phyloP scores from a whole-genome alignment of 2,113 vertebrate species.

The Oxyruncus cristatus region DNA sequence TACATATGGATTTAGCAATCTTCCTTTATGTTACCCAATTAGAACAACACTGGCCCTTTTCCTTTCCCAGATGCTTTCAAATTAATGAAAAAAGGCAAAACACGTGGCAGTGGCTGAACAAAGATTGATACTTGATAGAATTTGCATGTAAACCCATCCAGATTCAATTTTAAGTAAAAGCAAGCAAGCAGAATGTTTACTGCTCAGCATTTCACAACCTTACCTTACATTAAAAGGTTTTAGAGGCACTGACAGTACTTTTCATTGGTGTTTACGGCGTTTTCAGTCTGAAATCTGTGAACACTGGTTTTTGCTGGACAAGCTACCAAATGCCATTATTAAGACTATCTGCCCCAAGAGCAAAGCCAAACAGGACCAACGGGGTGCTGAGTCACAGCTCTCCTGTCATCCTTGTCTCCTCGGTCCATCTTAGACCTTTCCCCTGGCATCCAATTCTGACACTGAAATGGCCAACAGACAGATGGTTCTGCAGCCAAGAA shows the following conservation, averaged over 20 bases:
- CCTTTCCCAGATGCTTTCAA: slow-evolving; percentile 13
- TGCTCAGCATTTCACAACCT: neutral
- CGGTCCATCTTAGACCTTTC: neutral
- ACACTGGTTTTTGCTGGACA: neutral
- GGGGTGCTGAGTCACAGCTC: neutral
- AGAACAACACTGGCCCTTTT: neutral
- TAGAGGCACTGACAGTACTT: neutral
- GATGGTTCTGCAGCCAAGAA: neutral
- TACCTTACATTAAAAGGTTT: neutral
- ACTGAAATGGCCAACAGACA: neutral
- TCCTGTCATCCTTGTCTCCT: rapidly evolving
- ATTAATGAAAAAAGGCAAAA: neutral
- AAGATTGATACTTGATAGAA: neutral
- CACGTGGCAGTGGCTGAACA: neutral
- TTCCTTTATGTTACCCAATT: neutral
- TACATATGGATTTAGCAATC: slow-evolving; percentile 7
- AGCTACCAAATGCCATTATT: neutral
- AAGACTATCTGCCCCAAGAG: neutral
- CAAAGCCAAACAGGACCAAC: rapidly evolving
- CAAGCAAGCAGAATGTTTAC: neutral
- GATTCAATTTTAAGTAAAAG: neutral
- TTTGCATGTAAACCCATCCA: neutral
- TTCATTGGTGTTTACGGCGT: neutral
- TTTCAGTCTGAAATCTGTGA: neutral
- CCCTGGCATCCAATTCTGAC: neutral